Conservation (phyloP, 2,113 vertebrate genomes). For the Phycodurus eques region DNA sequence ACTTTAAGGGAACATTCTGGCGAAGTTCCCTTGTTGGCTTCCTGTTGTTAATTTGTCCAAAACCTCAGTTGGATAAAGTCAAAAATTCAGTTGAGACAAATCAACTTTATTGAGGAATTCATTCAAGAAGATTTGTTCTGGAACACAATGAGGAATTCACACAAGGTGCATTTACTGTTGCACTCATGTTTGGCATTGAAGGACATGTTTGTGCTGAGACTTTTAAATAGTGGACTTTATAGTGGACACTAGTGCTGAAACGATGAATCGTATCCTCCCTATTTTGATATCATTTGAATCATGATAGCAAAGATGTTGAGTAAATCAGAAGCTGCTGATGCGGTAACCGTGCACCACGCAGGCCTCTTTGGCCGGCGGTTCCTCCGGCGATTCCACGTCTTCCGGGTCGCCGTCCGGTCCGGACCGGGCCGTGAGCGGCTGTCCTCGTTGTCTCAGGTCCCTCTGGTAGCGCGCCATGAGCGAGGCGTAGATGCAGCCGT, state of each 20-base stretch:
- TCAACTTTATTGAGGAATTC: neutral
- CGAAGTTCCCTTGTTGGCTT: neutral
- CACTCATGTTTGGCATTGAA: too few relatives aligned
- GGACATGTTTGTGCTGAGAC: neutral
- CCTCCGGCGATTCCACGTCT: constrained; percentile 33
- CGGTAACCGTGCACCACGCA: constrained; percentile 58
- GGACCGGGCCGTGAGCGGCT: constrained; percentile 82
- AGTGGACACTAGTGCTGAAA: neutral
- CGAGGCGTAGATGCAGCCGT: constrained; percentile 90
- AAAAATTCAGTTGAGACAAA: neutral
- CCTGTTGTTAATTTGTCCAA: neutral
- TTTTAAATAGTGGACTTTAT: neutral
- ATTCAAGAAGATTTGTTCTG: neutral
- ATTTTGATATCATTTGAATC: too few relatives aligned
- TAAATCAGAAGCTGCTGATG: constrained; percentile 69
- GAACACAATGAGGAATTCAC: neutral
- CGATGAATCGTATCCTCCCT: neutral
- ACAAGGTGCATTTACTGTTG: neutral
- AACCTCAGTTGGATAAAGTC: neutral
- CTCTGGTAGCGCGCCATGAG: constrained; percentile 92
- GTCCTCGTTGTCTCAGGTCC: constrained; percentile 80
- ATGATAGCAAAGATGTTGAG: neutral
- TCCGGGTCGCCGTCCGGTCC: constrained; percentile 60
- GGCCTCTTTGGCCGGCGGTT: constrained; percentile 34
- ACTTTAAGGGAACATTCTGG: neutral